Evolutionary conservation across 1,140 invertebrate genomes (phyloP).

Genomic region (Leptopilina boulardi): DNA sequence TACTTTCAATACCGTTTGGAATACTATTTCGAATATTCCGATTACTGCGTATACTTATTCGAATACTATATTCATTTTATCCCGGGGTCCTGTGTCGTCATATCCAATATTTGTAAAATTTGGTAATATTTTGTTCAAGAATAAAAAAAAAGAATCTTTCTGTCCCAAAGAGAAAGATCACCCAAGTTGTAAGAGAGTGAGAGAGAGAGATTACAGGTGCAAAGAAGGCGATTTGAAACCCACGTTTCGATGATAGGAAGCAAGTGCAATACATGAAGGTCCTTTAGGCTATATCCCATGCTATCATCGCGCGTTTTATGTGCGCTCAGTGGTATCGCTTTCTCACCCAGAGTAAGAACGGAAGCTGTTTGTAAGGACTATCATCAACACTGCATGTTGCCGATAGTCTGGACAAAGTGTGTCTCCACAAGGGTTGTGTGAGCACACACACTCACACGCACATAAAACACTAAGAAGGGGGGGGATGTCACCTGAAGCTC

Average conservation of each 20-base stretch:
- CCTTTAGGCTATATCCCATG: not conserved
- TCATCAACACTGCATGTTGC: constrained; percentile 68
- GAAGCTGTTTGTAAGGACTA: constrained; percentile 64
- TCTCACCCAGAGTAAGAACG: constrained; percentile 58
- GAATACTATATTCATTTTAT: no score
- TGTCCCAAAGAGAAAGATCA: no score
- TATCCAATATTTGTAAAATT: no score
- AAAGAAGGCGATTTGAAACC: not conserved
- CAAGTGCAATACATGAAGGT: not conserved
- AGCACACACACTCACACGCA: constrained; percentile 55
- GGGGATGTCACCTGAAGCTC: constrained; percentile 32
- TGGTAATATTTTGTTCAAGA: no score
- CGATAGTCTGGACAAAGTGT: constrained; percentile 71
- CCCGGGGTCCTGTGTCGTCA: no score
- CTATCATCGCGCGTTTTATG: constrained; percentile 37
- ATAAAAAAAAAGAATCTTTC: no score
- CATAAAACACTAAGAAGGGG: constrained; percentile 50
- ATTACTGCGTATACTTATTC: no score
- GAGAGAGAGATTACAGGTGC: no score
- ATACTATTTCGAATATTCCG: no score
- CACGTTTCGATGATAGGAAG: constrained; percentile 5
- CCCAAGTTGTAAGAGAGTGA: no score
- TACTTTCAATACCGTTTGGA: no score
- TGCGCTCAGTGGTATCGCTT: constrained; percentile 45
- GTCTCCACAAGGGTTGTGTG: constrained; percentile 37